phyloP scores from a whole-genome alignment of 2,797 vertebrate species.

The Loriculus beryllinus region DNA sequence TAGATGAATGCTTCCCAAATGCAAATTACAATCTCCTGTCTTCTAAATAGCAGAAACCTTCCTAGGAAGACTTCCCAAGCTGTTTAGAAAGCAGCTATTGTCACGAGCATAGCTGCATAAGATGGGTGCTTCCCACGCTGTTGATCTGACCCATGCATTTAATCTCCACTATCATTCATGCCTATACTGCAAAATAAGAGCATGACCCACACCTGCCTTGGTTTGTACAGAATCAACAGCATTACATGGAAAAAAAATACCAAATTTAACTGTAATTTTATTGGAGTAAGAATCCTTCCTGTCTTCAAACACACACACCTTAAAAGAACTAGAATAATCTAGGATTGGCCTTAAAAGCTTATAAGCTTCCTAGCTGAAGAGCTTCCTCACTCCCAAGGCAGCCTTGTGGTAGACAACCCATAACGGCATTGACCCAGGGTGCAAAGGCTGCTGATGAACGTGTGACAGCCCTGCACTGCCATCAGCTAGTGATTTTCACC shows the following conservation, averaged over 20 bases:
- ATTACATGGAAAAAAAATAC: neutral
- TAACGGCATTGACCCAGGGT: neutral
- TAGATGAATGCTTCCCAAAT: neutral
- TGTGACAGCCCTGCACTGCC: neutral
- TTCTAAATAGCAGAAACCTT: neutral
- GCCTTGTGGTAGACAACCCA: neutral
- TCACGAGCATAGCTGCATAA: neutral
- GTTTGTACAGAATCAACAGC: neutral
- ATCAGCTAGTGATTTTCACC: neutral
- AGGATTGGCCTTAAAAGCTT: slow-evolving; percentile 46
- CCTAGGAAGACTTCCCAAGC: neutral
- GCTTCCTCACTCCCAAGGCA: slow-evolving; percentile 32
- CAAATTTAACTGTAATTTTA: neutral
- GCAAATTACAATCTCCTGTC: neutral
- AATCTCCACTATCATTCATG: neutral
- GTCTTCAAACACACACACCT: neutral
- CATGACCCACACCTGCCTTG: neutral
- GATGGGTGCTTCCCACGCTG: neutral
- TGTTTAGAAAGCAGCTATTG: neutral
- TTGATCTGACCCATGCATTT: neutral
- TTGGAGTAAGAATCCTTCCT: neutral
- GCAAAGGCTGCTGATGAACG: neutral
- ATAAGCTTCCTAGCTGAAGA: neutral
- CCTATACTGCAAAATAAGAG: neutral
- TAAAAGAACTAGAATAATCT: slow-evolving; percentile 37